Percentiles rank a stretch among this genome's conserved stretches.
phyloP scores from a whole-genome alignment of 2,797 vertebrate species.

The Heliangelus exortis region DNA sequence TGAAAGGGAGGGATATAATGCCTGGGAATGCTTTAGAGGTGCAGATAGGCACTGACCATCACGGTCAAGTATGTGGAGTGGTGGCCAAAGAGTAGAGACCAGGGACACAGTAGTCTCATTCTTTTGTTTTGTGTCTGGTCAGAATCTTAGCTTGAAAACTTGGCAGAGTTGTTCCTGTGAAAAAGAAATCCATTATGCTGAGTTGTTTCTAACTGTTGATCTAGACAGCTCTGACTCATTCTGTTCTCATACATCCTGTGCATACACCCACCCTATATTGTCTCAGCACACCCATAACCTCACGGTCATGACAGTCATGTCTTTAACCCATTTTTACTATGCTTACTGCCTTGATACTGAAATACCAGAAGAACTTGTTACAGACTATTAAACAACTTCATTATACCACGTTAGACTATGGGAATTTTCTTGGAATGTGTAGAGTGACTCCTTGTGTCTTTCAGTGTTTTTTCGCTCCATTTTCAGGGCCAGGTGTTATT shows the following conservation, averaged over 20 bases:
- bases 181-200: neutral
- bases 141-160: neutral
- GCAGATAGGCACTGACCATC: neutral
- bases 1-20: neutral
- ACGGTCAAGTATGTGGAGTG: fast-evolving
- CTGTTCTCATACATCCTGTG: neutral
- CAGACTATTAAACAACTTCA: neutral
- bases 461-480: neutral
- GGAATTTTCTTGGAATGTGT: neutral
- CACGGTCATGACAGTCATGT: neutral
- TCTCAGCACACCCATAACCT: neutral
- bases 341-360: neutral
- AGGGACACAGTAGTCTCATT: neutral
- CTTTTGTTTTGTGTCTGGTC: neutral
- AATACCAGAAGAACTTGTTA: neutral
- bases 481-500: neutral
- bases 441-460: neutral
- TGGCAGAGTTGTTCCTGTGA: neutral
- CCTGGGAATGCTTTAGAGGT: neutral
- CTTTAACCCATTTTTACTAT: neutral
- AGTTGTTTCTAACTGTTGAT: neutral
- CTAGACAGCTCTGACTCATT: conserved; percentile 23
- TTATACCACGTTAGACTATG: neutral
- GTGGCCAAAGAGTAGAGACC: fast-evolving
- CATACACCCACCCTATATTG: fast-evolving